Evolutionary conservation across 2,888 invertebrate genomes (phyloP).

Genomic region (Selenia dentaria): DNA sequence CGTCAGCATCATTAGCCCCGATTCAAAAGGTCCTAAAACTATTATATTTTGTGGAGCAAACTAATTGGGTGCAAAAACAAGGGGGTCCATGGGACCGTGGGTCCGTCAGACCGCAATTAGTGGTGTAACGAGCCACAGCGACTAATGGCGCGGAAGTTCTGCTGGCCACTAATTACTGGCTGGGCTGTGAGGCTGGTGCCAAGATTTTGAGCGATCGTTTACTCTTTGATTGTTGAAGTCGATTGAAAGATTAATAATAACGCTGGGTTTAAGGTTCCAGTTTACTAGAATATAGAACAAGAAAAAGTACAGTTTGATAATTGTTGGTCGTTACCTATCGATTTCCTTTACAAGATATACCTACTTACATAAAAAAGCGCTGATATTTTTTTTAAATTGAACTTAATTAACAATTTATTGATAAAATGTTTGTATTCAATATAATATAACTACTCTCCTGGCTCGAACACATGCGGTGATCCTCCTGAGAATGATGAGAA

Average conservation of each 20-base stretch:
- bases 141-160: constrained; percentile 72
- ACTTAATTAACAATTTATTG: too few species aligned
- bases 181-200: constrained; percentile 29
- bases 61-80: constrained; percentile 66
- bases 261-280: not conserved
- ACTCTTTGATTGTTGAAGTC: constrained; percentile 22
- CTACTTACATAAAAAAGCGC: too few species aligned
- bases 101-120: constrained; percentile 68
- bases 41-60: constrained; percentile 38
- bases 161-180: constrained; percentile 61
- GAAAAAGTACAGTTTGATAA: too few species aligned
- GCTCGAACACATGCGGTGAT: too few species aligned
- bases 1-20: constrained; percentile 37
- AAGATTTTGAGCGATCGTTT: constrained; percentile 27
- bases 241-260: constrained; percentile 8
- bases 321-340: too few species aligned
- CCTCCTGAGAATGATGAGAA: too few species aligned
- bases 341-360: too few species aligned
- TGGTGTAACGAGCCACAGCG: constrained; percentile 58
- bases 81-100: constrained; percentile 34
- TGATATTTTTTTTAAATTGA: too few species aligned
- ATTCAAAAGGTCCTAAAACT: constrained; percentile 38
- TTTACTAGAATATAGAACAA: too few species aligned
- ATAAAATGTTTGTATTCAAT: too few species aligned
- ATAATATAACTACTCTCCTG: too few species aligned